Evolutionary conservation across 2,797 vertebrate genomes (phyloP).

Genomic region (Ctenochaetus hawaiiensis): DNA sequence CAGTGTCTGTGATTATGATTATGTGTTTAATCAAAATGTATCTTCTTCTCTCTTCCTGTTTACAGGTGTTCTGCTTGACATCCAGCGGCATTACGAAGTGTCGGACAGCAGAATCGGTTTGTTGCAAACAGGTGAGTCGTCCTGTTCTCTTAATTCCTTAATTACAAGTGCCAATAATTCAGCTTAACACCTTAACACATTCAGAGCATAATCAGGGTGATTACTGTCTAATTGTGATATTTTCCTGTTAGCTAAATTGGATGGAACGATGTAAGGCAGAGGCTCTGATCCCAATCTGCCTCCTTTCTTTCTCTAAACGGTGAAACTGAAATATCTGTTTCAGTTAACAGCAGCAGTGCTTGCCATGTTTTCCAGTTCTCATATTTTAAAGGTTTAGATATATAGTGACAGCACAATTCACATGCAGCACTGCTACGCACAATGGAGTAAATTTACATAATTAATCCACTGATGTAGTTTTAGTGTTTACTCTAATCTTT

Average conservation of each 20-base stretch:
- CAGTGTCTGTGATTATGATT: slow-evolving; percentile 4
- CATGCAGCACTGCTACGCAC: background rate
- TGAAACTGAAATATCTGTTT: background rate
- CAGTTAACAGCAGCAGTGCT: background rate
- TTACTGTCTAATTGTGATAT: slow-evolving; percentile 44
- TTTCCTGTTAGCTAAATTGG: slow-evolving; percentile 38
- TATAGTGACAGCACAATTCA: background rate
- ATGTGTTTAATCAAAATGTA: slow-evolving; percentile 11
- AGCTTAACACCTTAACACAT: slow-evolving; percentile 28
- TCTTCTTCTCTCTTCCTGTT: slow-evolving; percentile 38
- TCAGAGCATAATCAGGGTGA: slow-evolving; percentile 24
- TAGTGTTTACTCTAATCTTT: background rate
- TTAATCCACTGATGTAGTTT: background rate
- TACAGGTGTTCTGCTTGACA: slow-evolving; percentile 94
- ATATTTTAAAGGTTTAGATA: background rate
- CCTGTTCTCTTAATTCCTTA: slow-evolving; percentile 56
- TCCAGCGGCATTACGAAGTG: slow-evolving; percentile 93
- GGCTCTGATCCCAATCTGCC: background rate
- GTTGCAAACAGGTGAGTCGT: slow-evolving; percentile 93
- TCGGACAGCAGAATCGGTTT: slow-evolving; percentile 92
- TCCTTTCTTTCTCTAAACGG: background rate
- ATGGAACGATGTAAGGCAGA: slow-evolving; percentile 46
- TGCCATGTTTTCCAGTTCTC: background rate
- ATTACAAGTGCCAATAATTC: slow-evolving; percentile 45
- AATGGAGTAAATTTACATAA: background rate